Evolutionary conservation across 2,888 invertebrate genomes (phyloP), one percentile per base, ranked within the genome.

Genomic region (Sthenelais limicola): DNA sequence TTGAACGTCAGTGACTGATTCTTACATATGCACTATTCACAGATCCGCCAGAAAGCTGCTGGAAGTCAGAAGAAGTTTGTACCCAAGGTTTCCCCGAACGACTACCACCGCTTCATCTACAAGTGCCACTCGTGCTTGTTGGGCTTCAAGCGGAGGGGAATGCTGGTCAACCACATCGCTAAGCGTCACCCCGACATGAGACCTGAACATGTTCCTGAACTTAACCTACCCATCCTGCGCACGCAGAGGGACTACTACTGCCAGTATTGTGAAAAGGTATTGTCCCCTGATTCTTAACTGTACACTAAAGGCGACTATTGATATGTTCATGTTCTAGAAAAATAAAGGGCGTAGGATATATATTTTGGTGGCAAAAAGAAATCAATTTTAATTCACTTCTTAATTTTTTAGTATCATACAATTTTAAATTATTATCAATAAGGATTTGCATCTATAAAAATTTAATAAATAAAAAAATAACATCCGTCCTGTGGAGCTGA

Each of bases 91-190:
- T 72, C 72, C 21, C 91, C 92, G 0, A 91, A 90, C 15, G 92
- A 93, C 87, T 93, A 92, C 83, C 91, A 92, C 82, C 89, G 92
- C 66, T 93, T 92, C 84, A 91, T 92, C 74, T 94, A 92, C 87
- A 94, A 93, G 85, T 94, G 94, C 84, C 92, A 92, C 80, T 90
- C 90, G 66, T 94, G 94, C 86, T 87, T 92, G 82, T 89, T 93
- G 33, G 93, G 93, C 76, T 93, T 94, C 84, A 93, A 95, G 89
- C 90, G 95, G 71, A 91, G 95, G 76, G 74, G 95, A 1, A 94
- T 94, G 93, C 88, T 93, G 52, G 93, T 94, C 2, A 96, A 95
- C 88, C 95, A 96, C 87, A 88, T 95, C 79, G 94, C 93, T 75
- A 94, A 94, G 83, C 80, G 87, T 21, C 89, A 89, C 78, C 89